Evolutionary conservation across 2,113 vertebrate species (phyloP).

Genomic region (Xerus inauris): DNA sequence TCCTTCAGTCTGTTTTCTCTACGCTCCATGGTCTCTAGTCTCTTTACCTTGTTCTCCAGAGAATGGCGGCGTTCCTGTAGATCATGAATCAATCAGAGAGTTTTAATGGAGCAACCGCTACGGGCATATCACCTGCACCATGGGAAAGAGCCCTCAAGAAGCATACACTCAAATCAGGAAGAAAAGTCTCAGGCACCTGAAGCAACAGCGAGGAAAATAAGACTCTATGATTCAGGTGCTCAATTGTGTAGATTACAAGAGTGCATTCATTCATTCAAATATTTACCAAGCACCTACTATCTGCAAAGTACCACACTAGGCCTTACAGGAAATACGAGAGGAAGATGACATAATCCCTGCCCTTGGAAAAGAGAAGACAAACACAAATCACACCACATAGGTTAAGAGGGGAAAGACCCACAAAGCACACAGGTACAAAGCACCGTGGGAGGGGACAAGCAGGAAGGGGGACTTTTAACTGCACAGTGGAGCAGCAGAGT

Average conservation of each 20-base stretch:
- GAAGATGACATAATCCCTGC: conserved; percentile 37
- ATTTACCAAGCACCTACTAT: conserved; percentile 82
- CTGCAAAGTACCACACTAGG: conserved; percentile 67
- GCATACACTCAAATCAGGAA: not conserved
- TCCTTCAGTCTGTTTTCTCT: conserved; percentile 98
- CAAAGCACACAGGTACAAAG: not conserved
- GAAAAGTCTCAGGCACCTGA: conserved; percentile 49
- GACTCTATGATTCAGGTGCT: conserved; percentile 25
- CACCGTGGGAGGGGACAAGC: not conserved
- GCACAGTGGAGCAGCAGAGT: not conserved
- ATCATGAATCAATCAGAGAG: conserved; percentile 81
- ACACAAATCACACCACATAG: conserved; percentile 10
- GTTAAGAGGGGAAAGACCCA: not conserved
- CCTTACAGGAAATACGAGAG: conserved; percentile 39
- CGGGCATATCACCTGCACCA: conserved; percentile 20
- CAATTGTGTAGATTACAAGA: conserved; percentile 58
- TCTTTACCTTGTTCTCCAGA: conserved; percentile 98
- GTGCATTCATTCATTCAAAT: conserved; percentile 84
- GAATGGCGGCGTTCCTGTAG: conserved; percentile 96
- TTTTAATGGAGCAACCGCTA: conserved; percentile 76
- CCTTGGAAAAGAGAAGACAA: conserved; percentile 57
- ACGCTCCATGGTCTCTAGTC: conserved; percentile 97
- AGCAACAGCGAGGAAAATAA: conserved; percentile 2
- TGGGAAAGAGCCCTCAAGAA: conserved; percentile 63
- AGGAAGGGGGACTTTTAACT: not conserved